Evolutionary conservation across 2,888 invertebrate genomes (phyloP), one percentile per base, ranked within the genome.

Genomic region (Tribolium freemani): DNA sequence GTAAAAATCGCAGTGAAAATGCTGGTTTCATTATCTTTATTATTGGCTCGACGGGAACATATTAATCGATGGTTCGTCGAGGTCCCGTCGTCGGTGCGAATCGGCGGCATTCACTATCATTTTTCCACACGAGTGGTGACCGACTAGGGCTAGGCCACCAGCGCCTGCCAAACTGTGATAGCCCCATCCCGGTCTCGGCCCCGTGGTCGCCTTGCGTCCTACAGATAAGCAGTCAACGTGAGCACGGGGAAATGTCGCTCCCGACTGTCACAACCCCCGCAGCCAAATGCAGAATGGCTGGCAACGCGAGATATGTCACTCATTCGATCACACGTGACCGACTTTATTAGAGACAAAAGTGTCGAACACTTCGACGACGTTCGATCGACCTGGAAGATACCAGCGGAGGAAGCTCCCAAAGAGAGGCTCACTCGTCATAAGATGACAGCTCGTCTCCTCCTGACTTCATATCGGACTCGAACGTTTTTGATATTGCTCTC

Each of bases 71-170:
- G 61, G 31, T 63, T 38, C 31, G 13, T 26, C 21, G 30, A 20
- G 20, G 60, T 44, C 38, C 48, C 54, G 64, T 64, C 64, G 53
- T 64, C 53, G 54, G 54, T 71, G 71, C 67, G 71, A 71, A 71
- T 69, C 69, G 69, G 66, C 54, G 54, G 63, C 11, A 50, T 38
- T 21, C 84, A 85, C 88, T 89, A 89, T 89, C 89, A 87, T 89
- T 89, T 89, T 89, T 89, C 88, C 88, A 88, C 89, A 89, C 88
- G 88, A 86, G 84, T 87, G 87, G 84, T 86, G 86, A 83, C 84
- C 85, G 85, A 83, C 85, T 82, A 80, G 77, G 67, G 69, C 66
- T 51, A 64, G 78, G 79, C 77, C 60, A 57, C 79, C 78, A 77
- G 80, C 78, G 83, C 81, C 84, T 85, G 85, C 84, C 84, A 80